Base-by-base conservation (phyloP, 2,797 vertebrate genomes). In the Bradypodion ventrale region DNA sequence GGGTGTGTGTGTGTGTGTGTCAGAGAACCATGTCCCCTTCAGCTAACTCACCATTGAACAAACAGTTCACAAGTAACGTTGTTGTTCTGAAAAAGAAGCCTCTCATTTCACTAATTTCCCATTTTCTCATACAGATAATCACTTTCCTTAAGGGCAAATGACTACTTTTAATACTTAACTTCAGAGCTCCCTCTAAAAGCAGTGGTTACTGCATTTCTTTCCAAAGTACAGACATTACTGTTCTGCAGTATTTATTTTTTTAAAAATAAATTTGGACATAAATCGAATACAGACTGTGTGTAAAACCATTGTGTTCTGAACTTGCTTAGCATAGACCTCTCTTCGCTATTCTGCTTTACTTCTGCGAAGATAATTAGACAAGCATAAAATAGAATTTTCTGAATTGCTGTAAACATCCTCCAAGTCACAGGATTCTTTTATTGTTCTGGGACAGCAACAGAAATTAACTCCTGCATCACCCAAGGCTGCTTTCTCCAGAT, bases 361-460 rank as follows among this genome's bases (percentile, higher is more conserved):
- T 80, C 83, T 85, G 37, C 69, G 74, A 65, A 73, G 59, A 74
- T 85, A 66, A 65, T 85, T 49, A 42, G 60, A 85, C 70, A 52
- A 85, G 60, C 69, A 75, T 35, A 65, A 72, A 69, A 74, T 40
- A 7, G 44, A 74, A 74, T 84, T 79, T 79, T 84, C 76, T 49
- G 69, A 59, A 23, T 65, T 84, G 83, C 23, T 73, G 59, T 79
- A 84, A 79, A 79, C 69, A 80, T 85, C 46, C n/a, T n/a, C 56
- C 32, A 52, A 74, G 59, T 74, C 83, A 85, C 16, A 37, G 76
- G 77, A 70, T 74, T 80, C 44, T 70, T 5, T n/a, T 80, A 27
- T 1, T 9, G 16, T 65, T 69, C 76, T 49, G 60, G 40, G 29
- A 35, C 46, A 69, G 65, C 65, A 21, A 59, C 32, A 15, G 16